Evolutionary conservation across 1,140 invertebrate species (phyloP).

Genomic region (Brachionus plicatilis): DNA sequence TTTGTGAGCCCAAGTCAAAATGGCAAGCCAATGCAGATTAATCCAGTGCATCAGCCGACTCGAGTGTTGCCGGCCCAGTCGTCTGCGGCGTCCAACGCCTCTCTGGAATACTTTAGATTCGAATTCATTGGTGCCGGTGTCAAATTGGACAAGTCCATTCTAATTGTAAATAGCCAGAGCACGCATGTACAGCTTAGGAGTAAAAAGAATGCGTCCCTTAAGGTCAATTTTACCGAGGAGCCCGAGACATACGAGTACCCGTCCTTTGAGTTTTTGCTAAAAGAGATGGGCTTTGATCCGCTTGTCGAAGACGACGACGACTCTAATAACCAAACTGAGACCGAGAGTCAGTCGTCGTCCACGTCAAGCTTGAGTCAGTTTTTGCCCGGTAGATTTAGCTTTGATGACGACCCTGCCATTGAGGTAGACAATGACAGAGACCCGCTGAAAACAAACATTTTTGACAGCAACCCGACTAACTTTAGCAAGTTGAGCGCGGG

Average conservation of each 20-base stretch:
- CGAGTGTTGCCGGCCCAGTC: background rate
- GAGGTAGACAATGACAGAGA: slow-evolving; percentile 20
- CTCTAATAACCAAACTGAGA: background rate
- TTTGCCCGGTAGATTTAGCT: slow-evolving; percentile 21
- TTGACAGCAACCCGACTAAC: background rate
- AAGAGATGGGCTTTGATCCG: slow-evolving; percentile 34
- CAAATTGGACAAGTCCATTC: slow-evolving; percentile 35
- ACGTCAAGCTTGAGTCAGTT: slow-evolving; percentile 24
- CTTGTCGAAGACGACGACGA: slow-evolving; percentile 2
- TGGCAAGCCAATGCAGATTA: slow-evolving; percentile 2
- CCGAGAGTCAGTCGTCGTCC: background rate
- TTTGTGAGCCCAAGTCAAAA: background rate
- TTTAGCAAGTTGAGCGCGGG: slow-evolving; percentile 9
- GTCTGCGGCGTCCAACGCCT: background rate
- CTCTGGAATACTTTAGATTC: slow-evolving; percentile 32
- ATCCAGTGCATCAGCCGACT: background rate
- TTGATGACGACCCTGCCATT: background rate
- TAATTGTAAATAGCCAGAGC: slow-evolving; percentile 7
- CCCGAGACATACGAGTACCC: slow-evolving; percentile 33
- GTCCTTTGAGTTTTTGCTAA: slow-evolving; percentile 26
- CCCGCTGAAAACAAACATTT: background rate
- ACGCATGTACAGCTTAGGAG: background rate
- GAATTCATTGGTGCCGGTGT: slow-evolving; percentile 39
- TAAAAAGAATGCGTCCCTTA: background rate
- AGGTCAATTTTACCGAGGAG: slow-evolving; percentile 28